These are phyloP conservation scores for Mionectes olivaceus DNA, from an alignment of 2,797 vertebrate genomes.

Conservation along the genomic window DNA sequence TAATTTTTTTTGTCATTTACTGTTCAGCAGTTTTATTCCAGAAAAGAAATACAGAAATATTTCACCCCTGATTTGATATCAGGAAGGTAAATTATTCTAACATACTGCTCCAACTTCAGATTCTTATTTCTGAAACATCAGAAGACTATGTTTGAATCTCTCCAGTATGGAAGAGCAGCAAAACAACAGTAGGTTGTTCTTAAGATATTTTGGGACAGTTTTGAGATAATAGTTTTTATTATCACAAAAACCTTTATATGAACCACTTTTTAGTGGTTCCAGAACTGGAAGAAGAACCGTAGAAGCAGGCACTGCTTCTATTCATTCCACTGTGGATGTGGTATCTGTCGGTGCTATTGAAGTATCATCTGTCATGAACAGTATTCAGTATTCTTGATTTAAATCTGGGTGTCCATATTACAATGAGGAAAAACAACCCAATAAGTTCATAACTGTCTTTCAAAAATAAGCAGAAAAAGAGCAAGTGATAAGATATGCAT, in stretches of 20 bases:
- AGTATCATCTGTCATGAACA: background rate
- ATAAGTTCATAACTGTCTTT: background rate
- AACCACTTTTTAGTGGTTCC: background rate
- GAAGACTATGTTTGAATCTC: background rate
- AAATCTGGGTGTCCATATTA: background rate
- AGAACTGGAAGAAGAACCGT: background rate
- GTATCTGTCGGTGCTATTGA: background rate
- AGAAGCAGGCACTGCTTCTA: background rate
- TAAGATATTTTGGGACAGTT: background rate
- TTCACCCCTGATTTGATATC: background rate
- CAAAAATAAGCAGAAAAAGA: background rate
- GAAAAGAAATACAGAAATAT: background rate
- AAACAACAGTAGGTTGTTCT: background rate
- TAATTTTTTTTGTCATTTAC: background rate
- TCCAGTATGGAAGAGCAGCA: background rate
- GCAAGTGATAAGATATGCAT: background rate
- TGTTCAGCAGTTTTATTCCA: background rate
- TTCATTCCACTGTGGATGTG: background rate
- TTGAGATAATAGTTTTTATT: background rate
- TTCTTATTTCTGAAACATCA: background rate
- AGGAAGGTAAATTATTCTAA: background rate
- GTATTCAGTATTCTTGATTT: background rate
- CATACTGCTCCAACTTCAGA: background rate
- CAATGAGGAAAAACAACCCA: background rate
- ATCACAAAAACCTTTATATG: background rate